Evolutionary conservation across 1,140 invertebrate genomes (phyloP).

Genomic region (Helicorthomorpha holstii): DNA sequence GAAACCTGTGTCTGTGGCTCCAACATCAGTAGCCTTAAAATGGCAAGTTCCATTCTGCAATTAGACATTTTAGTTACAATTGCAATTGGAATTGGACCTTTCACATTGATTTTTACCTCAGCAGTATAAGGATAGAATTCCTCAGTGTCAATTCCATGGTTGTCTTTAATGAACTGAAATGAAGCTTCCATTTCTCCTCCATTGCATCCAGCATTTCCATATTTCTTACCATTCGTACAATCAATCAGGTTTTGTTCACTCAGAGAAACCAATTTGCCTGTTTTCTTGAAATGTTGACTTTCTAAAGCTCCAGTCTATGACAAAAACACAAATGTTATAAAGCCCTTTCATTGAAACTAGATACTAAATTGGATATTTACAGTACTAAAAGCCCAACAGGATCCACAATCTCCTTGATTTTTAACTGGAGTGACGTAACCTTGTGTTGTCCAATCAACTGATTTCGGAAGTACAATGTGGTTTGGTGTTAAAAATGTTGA

Average conservation of each 20-base stretch:
- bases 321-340: not conserved
- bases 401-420: constrained; percentile 22
- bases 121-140: constrained; percentile 31
- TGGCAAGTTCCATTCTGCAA: not conserved
- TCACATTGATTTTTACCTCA: not conserved
- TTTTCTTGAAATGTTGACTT: constrained; percentile 29
- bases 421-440: constrained; percentile 27
- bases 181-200: constrained; percentile 45
- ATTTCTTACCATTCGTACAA: constrained; percentile 17
- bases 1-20: not conserved
- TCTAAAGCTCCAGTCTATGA: constrained; percentile 30
- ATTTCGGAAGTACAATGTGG: not conserved
- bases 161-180: constrained; percentile 43
- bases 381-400: not conserved
- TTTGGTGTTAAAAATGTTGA: not conserved
- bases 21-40: not conserved
- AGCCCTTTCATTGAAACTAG: no score
- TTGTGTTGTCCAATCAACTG: constrained; percentile 24
- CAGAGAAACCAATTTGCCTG: constrained; percentile 21
- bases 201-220: constrained; percentile 44
- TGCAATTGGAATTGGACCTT: no score
- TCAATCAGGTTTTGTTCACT: constrained; percentile 19
- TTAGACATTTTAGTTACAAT: not conserved
- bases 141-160: constrained; percentile 41
- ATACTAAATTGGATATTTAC: not conserved